phyloP scores from a whole-genome alignment of 1,140 invertebrate genomes.

The Maconellicoccus hirsutus region DNA sequence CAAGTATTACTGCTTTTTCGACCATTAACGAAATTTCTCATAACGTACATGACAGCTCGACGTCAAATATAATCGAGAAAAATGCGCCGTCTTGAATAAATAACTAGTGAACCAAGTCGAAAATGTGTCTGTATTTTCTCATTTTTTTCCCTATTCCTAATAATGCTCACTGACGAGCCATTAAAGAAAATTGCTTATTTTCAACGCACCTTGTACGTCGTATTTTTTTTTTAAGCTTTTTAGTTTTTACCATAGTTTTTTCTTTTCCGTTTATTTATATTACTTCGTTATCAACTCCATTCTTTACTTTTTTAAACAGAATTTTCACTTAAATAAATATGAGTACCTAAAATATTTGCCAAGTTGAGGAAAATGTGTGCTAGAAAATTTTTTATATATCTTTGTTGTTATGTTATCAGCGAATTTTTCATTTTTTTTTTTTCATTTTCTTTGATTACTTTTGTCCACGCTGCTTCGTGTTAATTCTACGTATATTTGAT shows the following conservation, averaged over 20 bases:
- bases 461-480: no score
- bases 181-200: conserved; percentile 10
- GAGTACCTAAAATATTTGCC: no score
- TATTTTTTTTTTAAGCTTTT: not conserved
- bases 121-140: not conserved
- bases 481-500: no score
- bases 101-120: not conserved
- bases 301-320: not conserved
- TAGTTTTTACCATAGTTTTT: not conserved
- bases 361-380: no score
- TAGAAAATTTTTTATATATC: no score
- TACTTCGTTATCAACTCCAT: not conserved
- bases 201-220: not conserved
- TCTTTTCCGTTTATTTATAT: not conserved
- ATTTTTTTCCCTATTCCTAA: not conserved
- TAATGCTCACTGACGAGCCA: conserved; percentile 7
- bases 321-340: not conserved
- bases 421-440: no score
- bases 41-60: not conserved
- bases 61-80: conserved; percentile 9
- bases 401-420: no score
- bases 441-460: no score
- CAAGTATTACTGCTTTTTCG: not conserved
- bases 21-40: conserved; percentile 3
- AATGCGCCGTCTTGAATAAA: conserved; percentile 8